A percentile compares a stretch with the other conserved stretches of the same genome.
These are phyloP conservation scores for Drosophila parvula DNA, from an alignment of 1,140 invertebrate genomes.

Conservation along the genomic window DNA sequence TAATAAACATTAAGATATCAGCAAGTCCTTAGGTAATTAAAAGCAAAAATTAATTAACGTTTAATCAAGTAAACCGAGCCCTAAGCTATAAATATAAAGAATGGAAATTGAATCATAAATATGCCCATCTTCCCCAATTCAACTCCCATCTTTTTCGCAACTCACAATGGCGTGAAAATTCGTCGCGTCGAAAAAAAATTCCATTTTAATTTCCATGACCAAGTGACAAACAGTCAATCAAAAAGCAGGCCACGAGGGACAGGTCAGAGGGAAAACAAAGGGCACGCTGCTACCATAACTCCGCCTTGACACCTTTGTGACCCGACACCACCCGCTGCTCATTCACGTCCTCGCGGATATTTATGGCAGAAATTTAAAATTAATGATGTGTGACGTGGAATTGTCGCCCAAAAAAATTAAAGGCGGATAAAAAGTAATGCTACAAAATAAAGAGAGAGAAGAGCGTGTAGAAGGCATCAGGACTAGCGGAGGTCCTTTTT, in stretches of 20 bases:
- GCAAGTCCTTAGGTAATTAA: background rate
- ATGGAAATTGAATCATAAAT: conserved; percentile 23
- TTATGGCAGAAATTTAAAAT: conserved; percentile 79
- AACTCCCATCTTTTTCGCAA: background rate
- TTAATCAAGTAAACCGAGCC: background rate
- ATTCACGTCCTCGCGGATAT: conserved; percentile 54
- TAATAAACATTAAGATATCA: background rate
- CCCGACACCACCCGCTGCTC: conserved; percentile 26
- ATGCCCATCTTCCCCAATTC: conserved; percentile 18
- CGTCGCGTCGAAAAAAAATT: conserved; percentile 18
- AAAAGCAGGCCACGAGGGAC: conserved; percentile 23
- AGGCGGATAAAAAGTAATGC: conserved; percentile 39
- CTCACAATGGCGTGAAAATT: background rate
- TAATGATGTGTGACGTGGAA: conserved; percentile 79
- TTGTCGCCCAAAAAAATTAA: conserved; percentile 50
- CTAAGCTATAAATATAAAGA: background rate
- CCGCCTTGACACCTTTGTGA: conserved; percentile 56
- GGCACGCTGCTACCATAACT: conserved; percentile 43
- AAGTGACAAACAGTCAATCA: conserved; percentile 59
- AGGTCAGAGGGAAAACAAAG: conserved; percentile 16
- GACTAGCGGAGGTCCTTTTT: background rate
- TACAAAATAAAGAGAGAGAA: conserved; percentile 18
- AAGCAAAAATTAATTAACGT: background rate
- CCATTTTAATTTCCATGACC: conserved; percentile 68
- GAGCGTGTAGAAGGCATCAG: background rate